phyloP scores from a whole-genome alignment of 2,888 invertebrate species.

The Furcula furcula region DNA sequence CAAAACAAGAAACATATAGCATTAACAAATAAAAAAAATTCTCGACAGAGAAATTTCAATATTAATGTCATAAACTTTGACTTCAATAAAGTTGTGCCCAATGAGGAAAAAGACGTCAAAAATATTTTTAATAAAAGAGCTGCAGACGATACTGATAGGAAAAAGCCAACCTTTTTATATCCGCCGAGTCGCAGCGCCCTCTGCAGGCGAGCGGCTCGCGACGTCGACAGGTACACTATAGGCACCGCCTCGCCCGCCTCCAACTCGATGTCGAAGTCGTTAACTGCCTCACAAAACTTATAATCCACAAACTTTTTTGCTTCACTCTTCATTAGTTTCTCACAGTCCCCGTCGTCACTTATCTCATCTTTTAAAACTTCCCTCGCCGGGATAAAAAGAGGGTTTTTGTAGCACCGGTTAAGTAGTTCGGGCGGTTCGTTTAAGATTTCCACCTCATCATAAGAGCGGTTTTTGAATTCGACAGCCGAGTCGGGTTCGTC shows the following conservation, averaged over 20 bases:
- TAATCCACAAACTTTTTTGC: constrained; percentile 67
- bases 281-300: constrained; percentile 71
- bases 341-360: constrained; percentile 53
- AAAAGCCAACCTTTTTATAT: constrained; percentile 76
- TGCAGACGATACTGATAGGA: constrained; percentile 28
- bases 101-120: constrained; percentile 24
- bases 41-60: too few species aligned
- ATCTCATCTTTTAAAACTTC: constrained; percentile 64
- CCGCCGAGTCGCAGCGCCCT: constrained; percentile 80
- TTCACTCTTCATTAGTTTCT: constrained; percentile 65
- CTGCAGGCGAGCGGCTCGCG: constrained; percentile 76
- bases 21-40: too few species aligned
- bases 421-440: constrained; percentile 43
- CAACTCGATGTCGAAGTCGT: constrained; percentile 73
- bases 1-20: too few species aligned
- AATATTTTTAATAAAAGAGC: constrained; percentile 27
- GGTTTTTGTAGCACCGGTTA: constrained; percentile 62
- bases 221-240: constrained; percentile 74
- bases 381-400: constrained; percentile 58
- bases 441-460: constrained; percentile 28
- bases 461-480: constrained; percentile 37
- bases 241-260: constrained; percentile 66
- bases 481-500: constrained; percentile 43
- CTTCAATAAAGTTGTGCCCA: constrained; percentile 23
- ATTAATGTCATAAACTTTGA: constrained; percentile 42